Conservation (phyloP, 2,888 invertebrate species). For the Torymus aiolomorphi region DNA sequence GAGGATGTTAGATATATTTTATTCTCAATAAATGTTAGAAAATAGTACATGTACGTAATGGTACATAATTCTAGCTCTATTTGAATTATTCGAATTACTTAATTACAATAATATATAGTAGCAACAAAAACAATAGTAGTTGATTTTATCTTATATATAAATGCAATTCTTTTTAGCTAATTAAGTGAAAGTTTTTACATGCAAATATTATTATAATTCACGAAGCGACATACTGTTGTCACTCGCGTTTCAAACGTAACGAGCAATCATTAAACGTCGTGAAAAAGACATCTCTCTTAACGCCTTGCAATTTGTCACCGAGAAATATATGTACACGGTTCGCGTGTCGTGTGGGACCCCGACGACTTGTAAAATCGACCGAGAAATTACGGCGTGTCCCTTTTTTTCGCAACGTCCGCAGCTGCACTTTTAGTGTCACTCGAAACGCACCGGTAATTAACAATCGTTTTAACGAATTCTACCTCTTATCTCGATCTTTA, state of each 20-base stretch:
- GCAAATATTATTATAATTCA: not conserved
- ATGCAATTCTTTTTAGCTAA: no score
- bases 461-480: slow-evolving; percentile 69
- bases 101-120: no score
- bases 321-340: slow-evolving; percentile 41
- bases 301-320: slow-evolving; percentile 29
- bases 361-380: slow-evolving; percentile 66
- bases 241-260: not conserved
- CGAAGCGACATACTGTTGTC: not conserved
- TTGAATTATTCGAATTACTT: no score
- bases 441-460: slow-evolving; percentile 66
- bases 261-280: not conserved
- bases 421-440: slow-evolving; percentile 64
- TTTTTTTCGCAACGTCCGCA: slow-evolving; percentile 54
- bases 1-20: no score
- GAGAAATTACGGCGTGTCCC: slow-evolving; percentile 44
- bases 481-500: slow-evolving; percentile 67
- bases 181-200: no score
- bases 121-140: no score
- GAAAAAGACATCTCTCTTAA: slow-evolving; percentile 1
- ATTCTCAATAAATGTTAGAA: no score
- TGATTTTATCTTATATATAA: no score
- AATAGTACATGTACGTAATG: no score
- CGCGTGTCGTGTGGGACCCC: slow-evolving; percentile 73
- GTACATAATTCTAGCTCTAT: no score